phyloP scores from a whole-genome alignment of 2,888 invertebrate species.

The Campopleginae sp. region DNA sequence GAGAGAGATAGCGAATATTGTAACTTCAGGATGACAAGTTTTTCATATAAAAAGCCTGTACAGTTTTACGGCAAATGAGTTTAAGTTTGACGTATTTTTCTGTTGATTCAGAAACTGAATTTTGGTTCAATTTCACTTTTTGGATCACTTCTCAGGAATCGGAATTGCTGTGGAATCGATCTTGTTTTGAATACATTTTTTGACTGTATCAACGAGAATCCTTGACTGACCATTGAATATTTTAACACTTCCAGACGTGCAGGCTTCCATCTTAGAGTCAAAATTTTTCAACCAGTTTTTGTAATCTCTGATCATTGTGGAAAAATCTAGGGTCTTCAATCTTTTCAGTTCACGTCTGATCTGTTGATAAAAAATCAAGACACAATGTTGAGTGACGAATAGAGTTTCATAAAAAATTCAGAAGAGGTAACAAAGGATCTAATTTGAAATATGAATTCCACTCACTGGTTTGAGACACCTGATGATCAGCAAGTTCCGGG shows the following conservation, averaged over 20 bases:
- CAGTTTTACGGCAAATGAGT: background rate
- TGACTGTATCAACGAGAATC: background rate
- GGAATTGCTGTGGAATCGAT: background rate
- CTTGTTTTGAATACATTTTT: background rate
- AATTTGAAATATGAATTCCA: background rate
- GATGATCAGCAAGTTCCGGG: background rate
- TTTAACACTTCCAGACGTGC: background rate
- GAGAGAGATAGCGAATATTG: background rate
- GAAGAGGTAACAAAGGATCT: background rate
- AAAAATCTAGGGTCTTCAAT: background rate
- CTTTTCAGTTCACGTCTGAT: background rate
- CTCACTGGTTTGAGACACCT: conserved; percentile 19
- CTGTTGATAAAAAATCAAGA: background rate
- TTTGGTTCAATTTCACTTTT: background rate
- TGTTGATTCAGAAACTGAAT: background rate
- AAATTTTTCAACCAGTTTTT: background rate
- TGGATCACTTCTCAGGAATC: too few species aligned
- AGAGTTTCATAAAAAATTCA: background rate
- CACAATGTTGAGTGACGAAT: background rate
- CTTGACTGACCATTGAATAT: background rate
- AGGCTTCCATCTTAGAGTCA: background rate
- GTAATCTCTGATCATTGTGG: background rate
- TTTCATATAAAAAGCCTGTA: background rate
- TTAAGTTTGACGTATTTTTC: background rate
- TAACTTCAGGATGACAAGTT: background rate